Conservation (phyloP, 2,888 invertebrate genomes). For the Lochmaea capreae region DNA sequence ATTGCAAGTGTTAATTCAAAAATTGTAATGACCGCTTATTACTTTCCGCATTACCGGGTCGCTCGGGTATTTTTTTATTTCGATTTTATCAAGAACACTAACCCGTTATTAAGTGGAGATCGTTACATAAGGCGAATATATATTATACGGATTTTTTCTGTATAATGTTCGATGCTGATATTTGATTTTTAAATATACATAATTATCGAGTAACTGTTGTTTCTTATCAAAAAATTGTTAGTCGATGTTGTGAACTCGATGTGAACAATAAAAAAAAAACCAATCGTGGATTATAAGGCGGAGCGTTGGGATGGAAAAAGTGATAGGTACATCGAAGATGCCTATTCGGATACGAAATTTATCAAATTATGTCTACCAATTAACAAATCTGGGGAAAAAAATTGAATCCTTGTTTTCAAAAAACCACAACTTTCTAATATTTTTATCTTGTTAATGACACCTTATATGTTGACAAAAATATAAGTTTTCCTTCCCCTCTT, state of each 20-base stretch:
- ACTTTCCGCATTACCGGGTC: conserved; percentile 36
- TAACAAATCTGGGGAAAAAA: background rate
- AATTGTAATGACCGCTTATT: conserved; percentile 45
- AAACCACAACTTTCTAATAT: too few species aligned
- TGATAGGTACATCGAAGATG: background rate
- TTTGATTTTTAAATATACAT: conserved; percentile 49
- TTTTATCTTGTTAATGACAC: too few species aligned
- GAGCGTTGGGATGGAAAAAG: background rate
- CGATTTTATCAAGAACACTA: conserved; percentile 45
- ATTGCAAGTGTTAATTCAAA: conserved; percentile 16
- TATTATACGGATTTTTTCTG: conserved; percentile 39
- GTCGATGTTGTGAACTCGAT: conserved; percentile 25
- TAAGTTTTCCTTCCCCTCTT: too few species aligned
- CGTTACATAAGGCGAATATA: conserved; percentile 43
- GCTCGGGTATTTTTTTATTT: conserved; percentile 39
- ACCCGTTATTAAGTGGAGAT: conserved; percentile 42
- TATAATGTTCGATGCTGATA: conserved; percentile 43
- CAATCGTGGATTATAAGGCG: conserved; percentile 1
- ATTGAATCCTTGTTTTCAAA: background rate
- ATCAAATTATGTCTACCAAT: background rate
- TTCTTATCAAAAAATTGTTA: conserved; percentile 42
- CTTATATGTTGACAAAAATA: too few species aligned
- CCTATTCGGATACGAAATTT: background rate
- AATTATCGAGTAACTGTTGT: conserved; percentile 44
- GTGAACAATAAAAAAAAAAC: conserved; percentile 33